phyloP scores from a whole-genome alignment of 2,797 vertebrate genomes.

The Cheirogaleus major region DNA sequence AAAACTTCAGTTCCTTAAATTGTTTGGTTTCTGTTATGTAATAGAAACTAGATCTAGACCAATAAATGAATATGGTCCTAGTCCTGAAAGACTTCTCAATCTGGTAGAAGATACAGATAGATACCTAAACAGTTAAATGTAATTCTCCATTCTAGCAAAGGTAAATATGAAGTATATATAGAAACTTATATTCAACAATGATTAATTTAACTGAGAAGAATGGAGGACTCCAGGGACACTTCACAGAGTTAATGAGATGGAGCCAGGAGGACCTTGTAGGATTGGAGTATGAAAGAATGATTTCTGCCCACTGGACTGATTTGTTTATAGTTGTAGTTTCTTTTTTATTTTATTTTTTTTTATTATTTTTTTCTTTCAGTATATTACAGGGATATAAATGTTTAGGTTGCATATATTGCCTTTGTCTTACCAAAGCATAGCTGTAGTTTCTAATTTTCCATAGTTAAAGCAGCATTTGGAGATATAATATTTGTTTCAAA shows the following conservation, averaged over 20 bases:
- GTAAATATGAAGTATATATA: neutral
- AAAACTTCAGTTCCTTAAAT: neutral
- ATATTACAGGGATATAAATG: no score
- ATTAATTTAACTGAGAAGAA: conserved; percentile 49
- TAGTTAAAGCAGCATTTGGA: neutral
- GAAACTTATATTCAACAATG: neutral
- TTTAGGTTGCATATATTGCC: no score
- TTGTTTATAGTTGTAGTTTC: neutral
- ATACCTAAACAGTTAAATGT: neutral
- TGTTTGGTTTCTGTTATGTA: neutral
- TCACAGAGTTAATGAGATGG: conserved; percentile 31
- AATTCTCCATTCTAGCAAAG: neutral
- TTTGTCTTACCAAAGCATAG: neutral
- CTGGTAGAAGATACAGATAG: neutral
- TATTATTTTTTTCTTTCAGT: no score
- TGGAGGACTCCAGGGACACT: neutral
- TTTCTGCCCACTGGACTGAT: neutral
- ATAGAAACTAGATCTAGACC: neutral
- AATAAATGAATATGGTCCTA: neutral
- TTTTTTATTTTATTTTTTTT: no score
- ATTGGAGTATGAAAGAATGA: neutral
- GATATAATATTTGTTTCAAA: conserved; percentile 19
- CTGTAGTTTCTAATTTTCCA: neutral
- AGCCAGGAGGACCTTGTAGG: neutral
- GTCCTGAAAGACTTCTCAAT: neutral